These are phyloP conservation scores for Nomada ferruginata DNA, from an alignment of 2,888 invertebrate species.

Conservation along the genomic window DNA sequence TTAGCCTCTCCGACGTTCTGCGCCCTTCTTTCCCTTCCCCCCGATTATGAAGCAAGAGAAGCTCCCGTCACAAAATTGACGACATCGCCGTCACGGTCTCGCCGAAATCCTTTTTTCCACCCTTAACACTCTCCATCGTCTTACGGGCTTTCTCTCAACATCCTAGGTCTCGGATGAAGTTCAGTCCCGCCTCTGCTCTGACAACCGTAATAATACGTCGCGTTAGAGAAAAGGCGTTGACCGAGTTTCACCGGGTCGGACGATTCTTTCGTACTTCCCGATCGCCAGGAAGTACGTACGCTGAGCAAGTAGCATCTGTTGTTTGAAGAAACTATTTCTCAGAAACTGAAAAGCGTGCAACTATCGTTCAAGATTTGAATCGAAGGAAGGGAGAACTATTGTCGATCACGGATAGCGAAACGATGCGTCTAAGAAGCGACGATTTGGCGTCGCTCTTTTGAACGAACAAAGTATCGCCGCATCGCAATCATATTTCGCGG, in stretches of 20 bases:
- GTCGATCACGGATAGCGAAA: not conserved
- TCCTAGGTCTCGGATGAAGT: not conserved
- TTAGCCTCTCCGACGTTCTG: too few species aligned
- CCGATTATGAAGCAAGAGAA: slow-evolving; percentile 38
- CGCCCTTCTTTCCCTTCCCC: not conserved
- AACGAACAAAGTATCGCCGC: not conserved
- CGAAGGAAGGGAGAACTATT: too few species aligned
- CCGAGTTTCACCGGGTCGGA: not conserved
- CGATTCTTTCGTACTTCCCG: not conserved
- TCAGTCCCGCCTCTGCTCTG: not conserved
- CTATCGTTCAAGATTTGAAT: not conserved
- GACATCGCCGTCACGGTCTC: not conserved
- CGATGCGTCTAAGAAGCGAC: not conserved
- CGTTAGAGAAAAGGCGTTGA: not conserved
- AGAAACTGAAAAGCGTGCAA: not conserved
- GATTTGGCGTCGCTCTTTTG: not conserved
- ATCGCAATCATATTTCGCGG: not conserved
- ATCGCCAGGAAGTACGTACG: not conserved
- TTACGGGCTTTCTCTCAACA: not conserved
- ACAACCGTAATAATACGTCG: not conserved
- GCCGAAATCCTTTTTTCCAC: not conserved
- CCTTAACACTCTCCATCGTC: not conserved
- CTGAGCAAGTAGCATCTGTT: not conserved
- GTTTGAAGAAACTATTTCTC: not conserved
- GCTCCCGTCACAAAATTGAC: slow-evolving; percentile 23